Percentiles rank a stretch among this genome's conserved stretches.
These are phyloP conservation scores for Lissocephala sabroskyi DNA, from an alignment of 2,888 invertebrate genomes.

Conservation along the genomic window DNA sequence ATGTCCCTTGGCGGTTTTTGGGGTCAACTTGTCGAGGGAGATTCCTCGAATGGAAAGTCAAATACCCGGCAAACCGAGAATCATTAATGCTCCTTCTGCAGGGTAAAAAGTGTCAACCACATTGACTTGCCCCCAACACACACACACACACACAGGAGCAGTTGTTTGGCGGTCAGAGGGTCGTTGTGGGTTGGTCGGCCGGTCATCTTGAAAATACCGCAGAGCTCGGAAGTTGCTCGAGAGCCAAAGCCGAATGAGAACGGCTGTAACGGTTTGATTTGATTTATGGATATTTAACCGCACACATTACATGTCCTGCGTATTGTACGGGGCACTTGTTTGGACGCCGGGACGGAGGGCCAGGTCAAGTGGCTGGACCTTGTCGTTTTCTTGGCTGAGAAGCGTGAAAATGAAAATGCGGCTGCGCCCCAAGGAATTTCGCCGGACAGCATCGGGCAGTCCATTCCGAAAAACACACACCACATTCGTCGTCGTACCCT, in stretches of 20 bases:
- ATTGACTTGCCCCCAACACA: slow-evolving; percentile 31
- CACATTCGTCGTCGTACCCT: too few relatives aligned
- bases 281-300: slow-evolving; percentile 72
- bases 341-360: slow-evolving; percentile 25
- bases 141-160: slow-evolving; percentile 21
- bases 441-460: too few relatives aligned
- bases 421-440: slow-evolving; percentile 42
- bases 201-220: slow-evolving; percentile 60
- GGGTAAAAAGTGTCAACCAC: slow-evolving; percentile 67
- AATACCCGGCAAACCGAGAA: slow-evolving; percentile 18
- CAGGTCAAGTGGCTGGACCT: slow-evolving; percentile 11
- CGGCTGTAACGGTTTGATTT: slow-evolving; percentile 50
- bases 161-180: too few relatives aligned
- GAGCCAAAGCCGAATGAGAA: too few relatives aligned
- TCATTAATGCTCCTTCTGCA: slow-evolving; percentile 49
- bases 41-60: slow-evolving; percentile 40
- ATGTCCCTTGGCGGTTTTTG: slow-evolving; percentile 61
- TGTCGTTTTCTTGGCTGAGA: slow-evolving; percentile 23
- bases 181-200: too few relatives aligned
- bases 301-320: slow-evolving; percentile 59
- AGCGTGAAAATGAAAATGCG: slow-evolving; percentile 38
- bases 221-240: slow-evolving; percentile 31
- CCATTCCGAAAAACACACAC: too few relatives aligned
- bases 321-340: slow-evolving; percentile 38
- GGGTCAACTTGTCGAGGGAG: slow-evolving; percentile 57